These are phyloP conservation scores for Liposcelis brunnea DNA, from an alignment of 2,888 invertebrate genomes.

Conservation along the genomic window DNA sequence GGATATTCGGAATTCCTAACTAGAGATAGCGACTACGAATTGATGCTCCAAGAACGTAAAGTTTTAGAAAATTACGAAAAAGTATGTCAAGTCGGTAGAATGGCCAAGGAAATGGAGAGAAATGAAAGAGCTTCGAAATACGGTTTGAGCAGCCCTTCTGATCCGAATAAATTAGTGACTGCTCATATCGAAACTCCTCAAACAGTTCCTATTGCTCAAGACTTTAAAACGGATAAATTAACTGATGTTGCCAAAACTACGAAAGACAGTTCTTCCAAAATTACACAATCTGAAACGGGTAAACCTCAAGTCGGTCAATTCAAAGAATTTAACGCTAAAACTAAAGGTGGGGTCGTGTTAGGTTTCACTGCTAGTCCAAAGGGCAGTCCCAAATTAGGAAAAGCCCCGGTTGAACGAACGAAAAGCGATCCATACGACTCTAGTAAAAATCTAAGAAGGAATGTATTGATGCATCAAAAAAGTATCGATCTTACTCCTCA, in stretches of 20 bases:
- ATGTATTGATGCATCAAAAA: conserved; percentile 69
- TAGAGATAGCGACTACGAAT: background rate
- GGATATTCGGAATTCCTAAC: conserved; percentile 1
- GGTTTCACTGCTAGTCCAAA: too few species aligned
- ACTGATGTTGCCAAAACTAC: too few species aligned
- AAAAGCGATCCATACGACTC: conserved; percentile 73
- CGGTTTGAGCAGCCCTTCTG: too few species aligned
- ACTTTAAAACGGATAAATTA: too few species aligned
- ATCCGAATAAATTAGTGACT: too few species aligned
- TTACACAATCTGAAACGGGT: too few species aligned
- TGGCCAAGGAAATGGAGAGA: conserved; percentile 5
- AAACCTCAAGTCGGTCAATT: conserved; percentile 1
- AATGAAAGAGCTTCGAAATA: background rate
- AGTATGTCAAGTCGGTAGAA: conserved; percentile 7
- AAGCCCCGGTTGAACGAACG: conserved; percentile 35
- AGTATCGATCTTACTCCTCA: conserved; percentile 71
- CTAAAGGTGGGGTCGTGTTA: conserved; percentile 1
- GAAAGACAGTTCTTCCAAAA: too few species aligned
- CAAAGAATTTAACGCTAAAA: conserved; percentile 4
- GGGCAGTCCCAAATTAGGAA: conserved; percentile 2
- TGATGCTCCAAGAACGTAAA: conserved; percentile 1
- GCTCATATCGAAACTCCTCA: too few species aligned
- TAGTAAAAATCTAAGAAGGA: conserved; percentile 52
- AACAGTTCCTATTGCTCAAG: too few species aligned
- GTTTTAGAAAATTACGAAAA: conserved; percentile 6